phyloP scores from a whole-genome alignment of 2,888 invertebrate species.

The Nudaria mundana region DNA sequence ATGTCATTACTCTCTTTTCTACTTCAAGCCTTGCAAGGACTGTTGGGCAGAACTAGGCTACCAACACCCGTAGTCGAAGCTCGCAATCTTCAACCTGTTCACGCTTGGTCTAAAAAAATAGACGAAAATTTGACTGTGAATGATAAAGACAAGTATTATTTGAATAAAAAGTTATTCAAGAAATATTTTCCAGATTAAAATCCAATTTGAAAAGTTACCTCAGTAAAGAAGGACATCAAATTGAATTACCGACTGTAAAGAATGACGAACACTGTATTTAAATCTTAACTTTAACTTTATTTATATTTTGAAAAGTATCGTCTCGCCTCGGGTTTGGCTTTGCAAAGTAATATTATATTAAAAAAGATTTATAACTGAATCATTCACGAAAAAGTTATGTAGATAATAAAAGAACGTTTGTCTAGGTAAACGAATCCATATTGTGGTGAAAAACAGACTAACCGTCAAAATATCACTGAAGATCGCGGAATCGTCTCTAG shows the following conservation, averaged over 20 bases:
- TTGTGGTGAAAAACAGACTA: too few relatives aligned
- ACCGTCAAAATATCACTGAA: too few relatives aligned
- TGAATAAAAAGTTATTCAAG: constrained; percentile 53
- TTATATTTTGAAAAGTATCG: too few relatives aligned
- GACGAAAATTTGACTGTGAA: constrained; percentile 39
- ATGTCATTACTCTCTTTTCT: constrained; percentile 71
- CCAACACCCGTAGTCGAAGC: constrained; percentile 69
- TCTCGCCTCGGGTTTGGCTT: too few relatives aligned
- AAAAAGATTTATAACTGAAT: too few relatives aligned
- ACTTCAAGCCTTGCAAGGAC: constrained; percentile 69
- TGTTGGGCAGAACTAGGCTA: constrained; percentile 56
- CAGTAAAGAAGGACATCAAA: constrained; percentile 42
- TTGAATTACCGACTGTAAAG: constrained; percentile 53
- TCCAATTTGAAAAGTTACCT: constrained; percentile 14
- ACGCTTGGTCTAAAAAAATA: constrained; percentile 53
- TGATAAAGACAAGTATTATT: constrained; percentile 43
- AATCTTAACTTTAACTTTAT: too few relatives aligned
- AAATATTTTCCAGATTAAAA: constrained; percentile 41
- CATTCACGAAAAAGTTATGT: too few relatives aligned
- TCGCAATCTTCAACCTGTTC: constrained; percentile 44
- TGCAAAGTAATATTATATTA: too few relatives aligned
- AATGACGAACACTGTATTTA: constrained; percentile 22
- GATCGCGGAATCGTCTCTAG: too few relatives aligned
- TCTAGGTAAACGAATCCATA: too few relatives aligned
- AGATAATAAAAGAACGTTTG: too few relatives aligned